Conservation (phyloP, 2,888 invertebrate genomes). For the Nysson spinosus region DNA sequence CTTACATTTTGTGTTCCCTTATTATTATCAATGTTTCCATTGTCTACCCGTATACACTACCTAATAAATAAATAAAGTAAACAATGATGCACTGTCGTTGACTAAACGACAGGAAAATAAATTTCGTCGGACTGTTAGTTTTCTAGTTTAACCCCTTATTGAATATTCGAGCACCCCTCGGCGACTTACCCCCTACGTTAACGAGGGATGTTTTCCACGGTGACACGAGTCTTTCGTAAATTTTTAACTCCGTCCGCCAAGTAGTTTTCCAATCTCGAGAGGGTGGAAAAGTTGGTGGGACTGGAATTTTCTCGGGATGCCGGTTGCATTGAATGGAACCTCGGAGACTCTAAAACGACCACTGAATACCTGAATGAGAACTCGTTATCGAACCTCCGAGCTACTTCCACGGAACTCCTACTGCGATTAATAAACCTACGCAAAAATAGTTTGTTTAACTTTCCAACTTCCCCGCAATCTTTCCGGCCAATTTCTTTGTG, state of each 20-base stretch:
- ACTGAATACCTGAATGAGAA: conserved; percentile 60
- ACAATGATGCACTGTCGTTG: too few species aligned
- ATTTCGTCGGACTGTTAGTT: too few species aligned
- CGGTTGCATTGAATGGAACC: conserved; percentile 45
- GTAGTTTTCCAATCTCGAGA: conserved; percentile 19
- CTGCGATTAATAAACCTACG: conserved; percentile 29
- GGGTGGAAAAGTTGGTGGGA: conserved; percentile 27
- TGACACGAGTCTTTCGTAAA: conserved; percentile 24
- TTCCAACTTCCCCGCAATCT: background rate
- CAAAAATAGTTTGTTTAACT: conserved; percentile 19
- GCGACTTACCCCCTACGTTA: too few species aligned
- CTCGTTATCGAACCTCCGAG: conserved; percentile 53
- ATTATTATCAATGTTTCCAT: too few species aligned
- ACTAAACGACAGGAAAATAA: too few species aligned
- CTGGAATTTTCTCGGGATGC: conserved; percentile 38
- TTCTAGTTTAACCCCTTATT: too few species aligned
- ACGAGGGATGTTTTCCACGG: conserved; percentile 20
- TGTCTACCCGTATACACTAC: too few species aligned
- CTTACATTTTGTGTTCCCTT: too few species aligned
- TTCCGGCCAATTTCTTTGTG: background rate
- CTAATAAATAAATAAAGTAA: too few species aligned
- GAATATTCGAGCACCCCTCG: too few species aligned
- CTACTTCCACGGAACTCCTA: conserved; percentile 29
- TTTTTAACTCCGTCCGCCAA: conserved; percentile 45
- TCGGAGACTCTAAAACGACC: conserved; percentile 49